A percentile compares a stretch with the other conserved stretches of the same genome.
Evolutionary conservation across 2,888 invertebrate species (phyloP).

Genomic region (Nudaria mundana): DNA sequence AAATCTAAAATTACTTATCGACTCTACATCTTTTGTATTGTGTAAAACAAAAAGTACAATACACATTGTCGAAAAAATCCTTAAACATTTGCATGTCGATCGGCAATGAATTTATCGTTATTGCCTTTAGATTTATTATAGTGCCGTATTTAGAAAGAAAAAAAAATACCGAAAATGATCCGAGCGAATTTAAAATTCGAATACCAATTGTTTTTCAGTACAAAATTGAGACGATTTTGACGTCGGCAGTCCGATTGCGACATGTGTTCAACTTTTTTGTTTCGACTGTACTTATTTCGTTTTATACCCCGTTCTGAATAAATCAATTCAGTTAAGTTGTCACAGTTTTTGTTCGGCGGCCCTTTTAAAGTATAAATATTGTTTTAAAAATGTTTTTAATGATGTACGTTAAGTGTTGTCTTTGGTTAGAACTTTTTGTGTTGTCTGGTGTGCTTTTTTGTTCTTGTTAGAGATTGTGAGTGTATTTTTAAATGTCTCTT

Average conservation of each 20-base stretch:
- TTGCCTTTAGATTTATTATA: constrained; percentile 76
- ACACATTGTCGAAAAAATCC: constrained; percentile 69
- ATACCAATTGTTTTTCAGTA: constrained; percentile 72
- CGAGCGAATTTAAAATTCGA: constrained; percentile 76
- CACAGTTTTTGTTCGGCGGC: constrained; percentile 51
- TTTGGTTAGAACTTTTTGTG: constrained; percentile 22
- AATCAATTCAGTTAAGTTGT: constrained; percentile 63
- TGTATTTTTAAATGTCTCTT: neutral
- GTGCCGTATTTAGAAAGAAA: constrained; percentile 69
- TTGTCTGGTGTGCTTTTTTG: constrained; percentile 13
- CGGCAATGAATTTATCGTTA: constrained; percentile 81
- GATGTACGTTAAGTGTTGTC: constrained; percentile 51
- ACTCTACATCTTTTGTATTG: constrained; percentile 43
- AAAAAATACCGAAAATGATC: constrained; percentile 72
- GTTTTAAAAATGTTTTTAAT: constrained; percentile 63
- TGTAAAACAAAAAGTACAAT: constrained; percentile 58
- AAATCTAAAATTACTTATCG: neutral
- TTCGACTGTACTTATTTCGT: constrained; percentile 45
- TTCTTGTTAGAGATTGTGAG: constrained; percentile 1
- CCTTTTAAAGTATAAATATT: constrained; percentile 49
- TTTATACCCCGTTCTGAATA: constrained; percentile 39
- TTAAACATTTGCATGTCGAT: constrained; percentile 79
- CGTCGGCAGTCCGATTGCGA: constrained; percentile 59
- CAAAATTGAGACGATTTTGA: constrained; percentile 79
- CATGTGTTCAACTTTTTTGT: constrained; percentile 52